A percentile compares a stretch with the other conserved stretches of the same genome.
Evolutionary conservation across 1,140 invertebrate species (phyloP).

Genomic region (Laupala kohalensis): DNA sequence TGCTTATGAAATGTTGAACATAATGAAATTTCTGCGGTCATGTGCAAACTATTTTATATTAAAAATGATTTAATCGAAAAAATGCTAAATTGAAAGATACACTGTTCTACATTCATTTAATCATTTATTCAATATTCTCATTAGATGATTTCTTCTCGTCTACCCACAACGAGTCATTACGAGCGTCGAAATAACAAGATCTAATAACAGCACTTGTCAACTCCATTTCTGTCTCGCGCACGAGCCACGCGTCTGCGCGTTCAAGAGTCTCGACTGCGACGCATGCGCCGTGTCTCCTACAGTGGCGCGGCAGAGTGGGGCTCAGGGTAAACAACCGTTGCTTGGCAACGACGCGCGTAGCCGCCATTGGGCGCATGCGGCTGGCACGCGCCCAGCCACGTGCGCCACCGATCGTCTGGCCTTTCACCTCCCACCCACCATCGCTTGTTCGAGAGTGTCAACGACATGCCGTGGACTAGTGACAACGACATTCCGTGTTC

Average conservation of each 20-base stretch:
- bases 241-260: background rate
- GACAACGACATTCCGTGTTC: no score
- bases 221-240: background rate
- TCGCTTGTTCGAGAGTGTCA: no score
- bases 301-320: conserved; percentile 19
- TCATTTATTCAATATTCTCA: background rate
- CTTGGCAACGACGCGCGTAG: conserved; percentile 8
- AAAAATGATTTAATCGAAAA: no score
- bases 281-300: background rate
- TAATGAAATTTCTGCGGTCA: no score
- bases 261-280: background rate
- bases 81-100: no score
- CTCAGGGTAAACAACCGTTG: conserved; percentile 32
- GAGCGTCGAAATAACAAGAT: no score
- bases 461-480: no score
- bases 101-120: no score
- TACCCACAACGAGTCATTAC: no score
- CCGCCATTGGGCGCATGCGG: background rate
- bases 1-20: no score
- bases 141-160: background rate
- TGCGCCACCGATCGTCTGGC: conserved; percentile 10
- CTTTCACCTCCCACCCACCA: conserved; percentile 14
- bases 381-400: background rate
- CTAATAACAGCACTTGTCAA: background rate
- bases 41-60: no score